These are phyloP conservation scores for Tineola bisselliella DNA, from an alignment of 2,888 invertebrate genomes.

Conservation along the genomic window DNA sequence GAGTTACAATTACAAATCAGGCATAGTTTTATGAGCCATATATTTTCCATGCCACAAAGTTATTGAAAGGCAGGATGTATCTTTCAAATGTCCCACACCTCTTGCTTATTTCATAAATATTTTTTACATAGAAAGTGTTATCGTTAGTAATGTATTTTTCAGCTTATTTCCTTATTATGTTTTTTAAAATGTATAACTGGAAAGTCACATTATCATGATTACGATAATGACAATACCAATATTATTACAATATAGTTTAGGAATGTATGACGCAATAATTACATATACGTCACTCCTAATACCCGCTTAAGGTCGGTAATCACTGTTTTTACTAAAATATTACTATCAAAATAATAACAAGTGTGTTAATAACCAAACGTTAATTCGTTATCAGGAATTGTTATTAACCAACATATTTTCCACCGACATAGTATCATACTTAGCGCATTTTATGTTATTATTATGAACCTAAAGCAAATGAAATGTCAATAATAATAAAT, in stretches of 20 bases:
- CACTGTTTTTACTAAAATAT: background rate
- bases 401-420: too few relatives aligned
- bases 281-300: background rate
- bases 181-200: background rate
- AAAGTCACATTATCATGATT: background rate
- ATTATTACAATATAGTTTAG: background rate
- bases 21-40: too few relatives aligned
- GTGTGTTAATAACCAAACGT: background rate
- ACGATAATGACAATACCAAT: background rate
- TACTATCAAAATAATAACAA: background rate
- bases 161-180: background rate
- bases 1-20: too few relatives aligned
- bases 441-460: background rate
- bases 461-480: background rate
- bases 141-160: background rate
- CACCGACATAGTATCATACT: too few relatives aligned
- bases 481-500: background rate
- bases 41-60: too few relatives aligned
- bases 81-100: too few relatives aligned
- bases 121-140: too few relatives aligned
- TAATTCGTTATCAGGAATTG: too few relatives aligned
- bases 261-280: background rate
- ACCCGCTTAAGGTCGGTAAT: background rate
- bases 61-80: too few relatives aligned
- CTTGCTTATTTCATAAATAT: too few relatives aligned